Evolutionary conservation across 1,140 invertebrate species (phyloP).

Genomic region (Pomacea maculata): DNA sequence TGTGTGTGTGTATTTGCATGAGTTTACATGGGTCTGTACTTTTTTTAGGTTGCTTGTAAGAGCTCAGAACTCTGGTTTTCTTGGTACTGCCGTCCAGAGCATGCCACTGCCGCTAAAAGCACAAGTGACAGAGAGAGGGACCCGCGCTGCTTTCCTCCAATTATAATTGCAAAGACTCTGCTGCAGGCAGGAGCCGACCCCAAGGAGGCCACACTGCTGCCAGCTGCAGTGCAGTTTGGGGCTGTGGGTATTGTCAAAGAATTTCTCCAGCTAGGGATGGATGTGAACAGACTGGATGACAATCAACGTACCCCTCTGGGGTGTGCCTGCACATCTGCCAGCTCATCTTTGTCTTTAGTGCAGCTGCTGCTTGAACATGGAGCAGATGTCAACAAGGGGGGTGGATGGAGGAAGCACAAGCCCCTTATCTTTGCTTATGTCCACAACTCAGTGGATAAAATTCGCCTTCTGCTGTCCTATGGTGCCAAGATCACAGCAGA

Average conservation of each 20-base stretch:
- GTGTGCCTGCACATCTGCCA: conserved; percentile 49
- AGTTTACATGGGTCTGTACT: background rate
- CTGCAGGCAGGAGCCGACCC: conserved; percentile 49
- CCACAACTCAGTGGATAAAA: conserved; percentile 59
- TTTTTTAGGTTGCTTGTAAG: conserved; percentile 41
- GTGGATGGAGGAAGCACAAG: conserved; percentile 57
- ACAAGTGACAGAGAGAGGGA: conserved; percentile 26
- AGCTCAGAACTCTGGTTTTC: conserved; percentile 59
- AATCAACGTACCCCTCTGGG: conserved; percentile 55
- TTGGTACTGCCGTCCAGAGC: conserved; percentile 38
- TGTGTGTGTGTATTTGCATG: background rate
- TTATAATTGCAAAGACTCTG: conserved; percentile 52
- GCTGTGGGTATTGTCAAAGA: conserved; percentile 48
- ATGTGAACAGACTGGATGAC: conserved; percentile 57
- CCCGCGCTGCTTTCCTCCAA: conserved; percentile 49
- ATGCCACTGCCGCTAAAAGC: background rate
- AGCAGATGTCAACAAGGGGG: conserved; percentile 55
- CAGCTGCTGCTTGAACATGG: conserved; percentile 53
- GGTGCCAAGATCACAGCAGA: conserved; percentile 50
- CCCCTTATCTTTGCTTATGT: conserved; percentile 58
- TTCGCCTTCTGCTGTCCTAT: conserved; percentile 53
- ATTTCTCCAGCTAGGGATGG: conserved; percentile 54
- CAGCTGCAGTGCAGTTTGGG: conserved; percentile 53
- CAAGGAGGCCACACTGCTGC: conserved; percentile 51
- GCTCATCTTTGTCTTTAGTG: conserved; percentile 43